Base-by-base conservation (phyloP, 2,797 vertebrate species). In the Hydrophis major region DNA sequence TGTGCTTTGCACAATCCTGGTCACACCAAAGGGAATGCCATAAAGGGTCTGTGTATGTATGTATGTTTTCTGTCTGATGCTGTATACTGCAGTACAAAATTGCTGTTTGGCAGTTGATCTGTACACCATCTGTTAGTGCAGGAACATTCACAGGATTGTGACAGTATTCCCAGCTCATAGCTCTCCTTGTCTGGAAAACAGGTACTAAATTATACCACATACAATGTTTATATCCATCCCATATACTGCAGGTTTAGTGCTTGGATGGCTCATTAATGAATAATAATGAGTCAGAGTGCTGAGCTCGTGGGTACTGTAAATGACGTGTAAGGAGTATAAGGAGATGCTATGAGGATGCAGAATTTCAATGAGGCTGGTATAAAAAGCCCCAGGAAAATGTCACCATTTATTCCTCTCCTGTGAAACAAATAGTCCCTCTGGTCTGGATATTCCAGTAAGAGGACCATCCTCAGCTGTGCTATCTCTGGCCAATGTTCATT, bases 221-320 rank as follows among this genome's bases (percentile, higher is more conserved):
- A 94, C 69, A 90, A 94, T 90, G 95, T 95, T 94, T 96, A 95
- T 94, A 94, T 96, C 92, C 87, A 0, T 86, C 94, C 89, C n/a
- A 69, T 95, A 93, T 95, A 96, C 95, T 95, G 95, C 93, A 96
- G 92, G 95, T 95, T 97, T 97, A 97, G 96, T 96, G 94, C 95
- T 96, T 96, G 95, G 96, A 97, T 96, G 97, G 96, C 97, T 97
- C 97, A 97, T 97, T 97, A 97, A 97, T 95, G 96, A 96, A 97
- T 97, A 97, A 97, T 97, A 97, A 97, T 97, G 97, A 97, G 95
- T 97, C 97, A 96, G 95, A 96, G 96, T 96, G 92, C 96, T 94
- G 94, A 96, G 96, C 97, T 96, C 89, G 3, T 96, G 96, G 97
- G 97, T 94, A 93, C n/a, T 97, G 97, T 96, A 97, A 97, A 96